Conservation (phyloP, 2,797 vertebrate species). For the Ctenopoma multispine region DNA sequence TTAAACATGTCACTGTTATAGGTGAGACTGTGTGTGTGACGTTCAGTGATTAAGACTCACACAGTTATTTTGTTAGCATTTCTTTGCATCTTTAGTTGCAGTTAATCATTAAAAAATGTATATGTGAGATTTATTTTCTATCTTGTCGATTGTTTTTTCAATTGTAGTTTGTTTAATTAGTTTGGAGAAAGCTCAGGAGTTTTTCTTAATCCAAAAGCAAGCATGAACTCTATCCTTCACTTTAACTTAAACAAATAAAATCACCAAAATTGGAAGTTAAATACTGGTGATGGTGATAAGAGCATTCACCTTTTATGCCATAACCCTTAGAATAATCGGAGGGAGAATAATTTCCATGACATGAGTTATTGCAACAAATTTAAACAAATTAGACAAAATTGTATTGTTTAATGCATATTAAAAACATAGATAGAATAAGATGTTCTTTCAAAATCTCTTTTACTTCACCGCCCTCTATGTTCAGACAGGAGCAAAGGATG, state of each 20-base stretch:
- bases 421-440: background rate
- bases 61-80: too few relatives aligned
- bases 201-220: background rate
- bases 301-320: background rate
- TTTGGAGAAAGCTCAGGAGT: background rate
- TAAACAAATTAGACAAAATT: background rate
- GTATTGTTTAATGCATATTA: background rate
- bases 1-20: conserved; percentile 58
- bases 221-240: background rate
- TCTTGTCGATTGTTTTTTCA: too few relatives aligned
- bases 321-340: too few relatives aligned
- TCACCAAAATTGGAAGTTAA: background rate
- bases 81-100: too few relatives aligned
- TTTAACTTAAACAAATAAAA: background rate
- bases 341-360: background rate
- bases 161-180: background rate
- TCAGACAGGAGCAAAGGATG: conserved; percentile 62
- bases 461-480: conserved; percentile 44
- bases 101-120: too few relatives aligned
- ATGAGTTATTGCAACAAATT: background rate
- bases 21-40: conserved; percentile 27
- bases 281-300: background rate
- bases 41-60: background rate
- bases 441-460: conserved; percentile 28
- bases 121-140: too few relatives aligned